These are phyloP conservation scores for Neoscelio sp. DNA, from an alignment of 2,888 invertebrate species.

Conservation along the genomic window DNA sequence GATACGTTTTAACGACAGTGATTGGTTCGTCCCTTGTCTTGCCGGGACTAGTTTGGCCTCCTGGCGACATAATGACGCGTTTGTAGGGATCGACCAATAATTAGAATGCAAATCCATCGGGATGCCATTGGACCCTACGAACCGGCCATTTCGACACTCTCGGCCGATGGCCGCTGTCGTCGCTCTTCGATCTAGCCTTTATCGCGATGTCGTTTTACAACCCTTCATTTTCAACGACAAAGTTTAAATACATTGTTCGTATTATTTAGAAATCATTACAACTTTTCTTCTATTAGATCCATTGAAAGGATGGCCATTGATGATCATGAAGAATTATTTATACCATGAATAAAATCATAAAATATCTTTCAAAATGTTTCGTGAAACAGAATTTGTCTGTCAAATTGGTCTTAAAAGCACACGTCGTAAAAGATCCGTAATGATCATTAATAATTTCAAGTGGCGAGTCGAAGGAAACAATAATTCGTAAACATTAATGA, in stretches of 20 bases:
- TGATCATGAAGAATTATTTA: too few relatives aligned
- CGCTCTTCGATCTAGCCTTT: constrained; percentile 32
- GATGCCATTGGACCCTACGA: constrained; percentile 16
- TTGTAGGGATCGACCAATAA: constrained; percentile 60
- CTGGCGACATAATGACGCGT: constrained; percentile 57
- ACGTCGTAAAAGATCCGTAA: too few relatives aligned
- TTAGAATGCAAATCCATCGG: constrained; percentile 62
- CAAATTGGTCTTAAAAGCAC: too few relatives aligned
- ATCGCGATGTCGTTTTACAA: constrained; percentile 33
- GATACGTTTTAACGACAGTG: constrained; percentile 30
- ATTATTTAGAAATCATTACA: not conserved
- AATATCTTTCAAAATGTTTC: too few relatives aligned
- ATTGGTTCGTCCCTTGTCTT: constrained; percentile 56
- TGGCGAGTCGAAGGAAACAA: too few relatives aligned
- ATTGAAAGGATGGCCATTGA: not conserved
- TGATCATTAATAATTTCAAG: too few relatives aligned
- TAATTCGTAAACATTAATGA: too few relatives aligned
- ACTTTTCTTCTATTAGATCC: not conserved
- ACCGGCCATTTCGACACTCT: constrained; percentile 39
- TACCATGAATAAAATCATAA: too few relatives aligned
- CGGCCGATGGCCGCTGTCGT: constrained; percentile 51
- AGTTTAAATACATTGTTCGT: constrained; percentile 12
- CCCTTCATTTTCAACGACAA: constrained; percentile 20
- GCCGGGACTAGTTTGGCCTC: constrained; percentile 41
- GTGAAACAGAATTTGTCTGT: too few relatives aligned